These are phyloP conservation scores for Spinus olivaceus DNA, from an alignment of 2,797 vertebrate genomes.

Conservation along the genomic window DNA sequence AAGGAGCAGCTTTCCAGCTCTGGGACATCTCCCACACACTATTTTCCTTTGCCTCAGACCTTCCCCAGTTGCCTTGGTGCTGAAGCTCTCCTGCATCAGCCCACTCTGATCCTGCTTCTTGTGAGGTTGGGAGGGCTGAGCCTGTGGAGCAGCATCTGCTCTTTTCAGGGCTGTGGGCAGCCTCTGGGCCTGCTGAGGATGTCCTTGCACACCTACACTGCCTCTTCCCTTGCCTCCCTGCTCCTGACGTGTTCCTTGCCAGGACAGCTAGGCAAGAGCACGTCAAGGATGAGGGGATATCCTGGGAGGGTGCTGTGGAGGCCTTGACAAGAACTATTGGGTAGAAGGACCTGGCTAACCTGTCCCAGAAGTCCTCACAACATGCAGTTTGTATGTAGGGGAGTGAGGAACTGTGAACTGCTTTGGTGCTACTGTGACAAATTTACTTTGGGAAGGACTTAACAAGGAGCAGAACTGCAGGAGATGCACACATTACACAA, in stretches of 20 bases:
- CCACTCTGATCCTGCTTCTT: neutral
- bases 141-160: neutral
- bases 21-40: neutral
- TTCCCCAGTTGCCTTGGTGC: neutral
- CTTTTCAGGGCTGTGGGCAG: neutral
- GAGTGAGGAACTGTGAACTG: neutral
- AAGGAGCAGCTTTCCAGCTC: neutral
- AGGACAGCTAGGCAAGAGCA: neutral
- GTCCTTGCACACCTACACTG: neutral
- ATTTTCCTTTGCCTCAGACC: neutral
- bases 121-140: neutral
- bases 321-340: neutral
- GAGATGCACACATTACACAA: neutral
- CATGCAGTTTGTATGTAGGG: neutral
- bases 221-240: neutral
- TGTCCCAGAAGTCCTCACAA: neutral
- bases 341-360: neutral
- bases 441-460: neutral
- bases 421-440: neutral
- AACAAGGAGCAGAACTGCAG: neutral
- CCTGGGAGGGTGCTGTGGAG: neutral
- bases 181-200: neutral
- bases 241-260: neutral
- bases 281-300: neutral
- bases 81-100: neutral